These are phyloP conservation scores for Silurus glanis DNA, from an alignment of 2,113 vertebrate species.

Conservation along the genomic window DNA sequence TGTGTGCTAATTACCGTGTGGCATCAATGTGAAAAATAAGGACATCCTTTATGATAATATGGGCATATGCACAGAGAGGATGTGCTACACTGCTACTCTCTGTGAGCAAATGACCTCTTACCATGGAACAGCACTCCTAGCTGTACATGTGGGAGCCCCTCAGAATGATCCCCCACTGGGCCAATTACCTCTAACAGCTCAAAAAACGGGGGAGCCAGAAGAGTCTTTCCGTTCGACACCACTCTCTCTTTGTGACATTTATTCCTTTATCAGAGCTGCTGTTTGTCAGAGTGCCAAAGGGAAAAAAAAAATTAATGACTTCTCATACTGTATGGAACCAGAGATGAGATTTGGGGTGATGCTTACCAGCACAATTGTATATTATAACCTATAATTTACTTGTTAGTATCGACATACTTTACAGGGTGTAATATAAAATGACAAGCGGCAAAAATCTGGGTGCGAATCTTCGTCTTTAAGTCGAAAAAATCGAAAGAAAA, in stretches of 20 bases:
- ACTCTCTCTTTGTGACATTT: conserved; percentile 30
- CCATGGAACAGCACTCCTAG: not conserved
- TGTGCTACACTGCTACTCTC: conserved; percentile 44
- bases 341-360: not conserved
- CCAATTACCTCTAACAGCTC: conserved; percentile 39
- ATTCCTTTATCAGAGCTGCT: conserved; percentile 15
- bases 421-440: not conserved
- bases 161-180: conserved; percentile 51
- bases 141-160: conserved; percentile 29
- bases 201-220: conserved; percentile 13
- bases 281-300: conserved; percentile 19
- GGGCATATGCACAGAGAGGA: conserved; percentile 48
- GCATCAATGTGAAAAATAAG: conserved; percentile 44
- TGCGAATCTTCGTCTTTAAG: not conserved
- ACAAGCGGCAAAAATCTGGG: not conserved
- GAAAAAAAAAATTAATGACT: not conserved
- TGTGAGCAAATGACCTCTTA: conserved; percentile 55
- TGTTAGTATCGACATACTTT: not conserved
- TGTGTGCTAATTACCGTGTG: not conserved
- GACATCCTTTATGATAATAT: conserved; percentile 16
- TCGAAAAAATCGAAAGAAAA: no score
- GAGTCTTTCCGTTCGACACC: conserved; percentile 2
- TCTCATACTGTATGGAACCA: not conserved
- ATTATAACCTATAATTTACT: not conserved
- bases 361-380: not conserved